These are phyloP conservation scores for Tenthredo distinguenda DNA, from an alignment of 2,888 invertebrate species.

Conservation along the genomic window DNA sequence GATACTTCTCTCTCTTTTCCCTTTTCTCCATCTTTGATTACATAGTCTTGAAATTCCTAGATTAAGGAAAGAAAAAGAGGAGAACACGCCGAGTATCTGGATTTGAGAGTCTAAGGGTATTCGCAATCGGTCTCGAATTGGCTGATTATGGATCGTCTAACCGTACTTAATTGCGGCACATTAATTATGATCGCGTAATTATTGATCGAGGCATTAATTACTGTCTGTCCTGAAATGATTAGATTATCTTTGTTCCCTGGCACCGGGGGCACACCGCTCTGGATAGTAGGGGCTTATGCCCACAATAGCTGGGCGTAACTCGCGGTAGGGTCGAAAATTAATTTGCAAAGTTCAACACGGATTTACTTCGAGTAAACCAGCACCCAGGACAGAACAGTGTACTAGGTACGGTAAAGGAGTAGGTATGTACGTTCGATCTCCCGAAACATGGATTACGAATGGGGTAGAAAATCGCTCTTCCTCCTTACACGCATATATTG, in stretches of 20 bases:
- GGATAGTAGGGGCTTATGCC: constrained; percentile 25
- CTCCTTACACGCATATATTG: background rate
- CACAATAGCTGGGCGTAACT: constrained; percentile 10
- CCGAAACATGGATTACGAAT: background rate
- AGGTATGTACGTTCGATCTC: background rate
- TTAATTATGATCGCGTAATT: constrained; percentile 71
- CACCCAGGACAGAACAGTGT: background rate
- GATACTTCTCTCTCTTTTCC: background rate
- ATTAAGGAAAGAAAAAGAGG: background rate
- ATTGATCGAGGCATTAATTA: constrained; percentile 67
- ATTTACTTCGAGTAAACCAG: constrained; percentile 9
- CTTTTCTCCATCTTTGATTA: background rate
- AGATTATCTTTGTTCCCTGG: constrained; percentile 63
- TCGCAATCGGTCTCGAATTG: constrained; percentile 13
- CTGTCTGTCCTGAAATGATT: constrained; percentile 63
- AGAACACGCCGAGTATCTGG: background rate
- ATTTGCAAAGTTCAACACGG: constrained; percentile 44
- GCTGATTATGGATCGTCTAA: constrained; percentile 50
- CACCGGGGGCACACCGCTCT: background rate
- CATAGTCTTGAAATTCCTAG: background rate
- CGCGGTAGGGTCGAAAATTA: constrained; percentile 27
- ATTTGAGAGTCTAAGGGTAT: background rate
- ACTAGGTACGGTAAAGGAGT: background rate
- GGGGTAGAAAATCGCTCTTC: background rate
- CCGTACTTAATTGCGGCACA: constrained; percentile 68